Evolutionary conservation across 2,113 vertebrate species (phyloP).

Genomic region (Ariopsis seemanni): DNA sequence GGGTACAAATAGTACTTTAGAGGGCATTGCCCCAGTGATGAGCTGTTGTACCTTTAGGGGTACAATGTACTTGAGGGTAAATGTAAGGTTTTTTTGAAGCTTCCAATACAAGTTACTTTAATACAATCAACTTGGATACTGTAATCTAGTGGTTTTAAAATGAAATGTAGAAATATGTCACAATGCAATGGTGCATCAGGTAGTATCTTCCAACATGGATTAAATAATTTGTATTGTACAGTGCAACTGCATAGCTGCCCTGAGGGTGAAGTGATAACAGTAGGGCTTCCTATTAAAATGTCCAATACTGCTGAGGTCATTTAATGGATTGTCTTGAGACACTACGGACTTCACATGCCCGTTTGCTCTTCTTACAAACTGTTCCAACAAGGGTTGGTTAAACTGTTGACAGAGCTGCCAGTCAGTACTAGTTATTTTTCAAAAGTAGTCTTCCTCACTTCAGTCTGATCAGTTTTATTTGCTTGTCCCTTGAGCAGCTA

Average conservation of each 20-base stretch:
- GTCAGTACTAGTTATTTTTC: too few relatives aligned
- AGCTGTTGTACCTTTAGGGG: too few relatives aligned
- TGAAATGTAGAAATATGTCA: too few relatives aligned
- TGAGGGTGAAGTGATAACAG: not conserved
- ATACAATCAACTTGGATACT: too few relatives aligned
- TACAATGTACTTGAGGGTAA: too few relatives aligned
- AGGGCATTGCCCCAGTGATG: too few relatives aligned
- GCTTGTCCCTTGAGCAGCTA: not conserved
- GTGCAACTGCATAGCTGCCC: not conserved
- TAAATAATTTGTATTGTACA: not conserved
- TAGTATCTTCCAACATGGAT: not conserved
- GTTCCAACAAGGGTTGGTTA: not conserved
- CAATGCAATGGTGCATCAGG: not conserved
- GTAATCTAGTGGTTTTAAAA: not conserved
- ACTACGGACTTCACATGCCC: not conserved
- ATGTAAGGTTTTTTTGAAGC: not conserved
- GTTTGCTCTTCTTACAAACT: not conserved
- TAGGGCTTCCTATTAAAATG: not conserved
- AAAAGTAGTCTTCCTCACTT: not conserved
- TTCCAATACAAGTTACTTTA: too few relatives aligned
- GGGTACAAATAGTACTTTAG: too few relatives aligned
- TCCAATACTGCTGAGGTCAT: not conserved
- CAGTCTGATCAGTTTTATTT: not conserved
- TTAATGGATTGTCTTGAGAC: too few relatives aligned
- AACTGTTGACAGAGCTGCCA: constrained; percentile 46